Evolutionary conservation across 2,113 vertebrate genomes (phyloP), one percentile per base, ranked within the genome.

Genomic region (Ciconia maguari): DNA sequence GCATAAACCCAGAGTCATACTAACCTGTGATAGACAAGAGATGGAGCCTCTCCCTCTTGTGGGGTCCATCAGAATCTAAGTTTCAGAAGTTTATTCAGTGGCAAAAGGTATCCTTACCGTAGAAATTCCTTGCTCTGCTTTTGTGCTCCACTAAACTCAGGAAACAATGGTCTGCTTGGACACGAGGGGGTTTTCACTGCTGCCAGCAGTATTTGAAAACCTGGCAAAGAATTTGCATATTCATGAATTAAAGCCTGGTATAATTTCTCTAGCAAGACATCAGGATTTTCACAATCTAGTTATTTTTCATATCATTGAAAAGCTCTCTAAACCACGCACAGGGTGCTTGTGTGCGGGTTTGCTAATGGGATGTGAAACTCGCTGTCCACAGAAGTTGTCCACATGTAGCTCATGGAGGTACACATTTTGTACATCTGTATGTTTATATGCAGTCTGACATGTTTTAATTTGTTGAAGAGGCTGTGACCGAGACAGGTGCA

Each of bases 371-470:
- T 19, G 32, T 36, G 52, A 36, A 70, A 32, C 55, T 70, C 2
- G 2, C 14, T 22, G 51, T 52, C 44, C 38, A 2, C 54, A 42
- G 62, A 18, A 16, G 5, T 9, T 36, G 34, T 38, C 74, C 52
- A 21, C 19, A 2, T 34, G 55, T 29, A 20, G 54, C 78, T 46
- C 5, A 2, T 5, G 34, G 48, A 46, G 49, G 16, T 41, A 0
- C 76, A 1, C 0, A 0, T 34, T 69, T 41, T 48, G 55, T 15
- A 14, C 75, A 3, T 1, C 9, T 16, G 24, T 12, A 7, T 16
- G 32, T 36, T 76, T 13, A 2, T 19, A 3, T 10, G 14, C 32
- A 7, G 9, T 24, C n/a, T 38, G 1, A 52, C 64, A 16, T 12
- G 6, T 11, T 70, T 62, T 13, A 3, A 21, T 41, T 32, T 74